phyloP scores from a whole-genome alignment of 1,140 invertebrate genomes.

The Aradophagus sp. region DNA sequence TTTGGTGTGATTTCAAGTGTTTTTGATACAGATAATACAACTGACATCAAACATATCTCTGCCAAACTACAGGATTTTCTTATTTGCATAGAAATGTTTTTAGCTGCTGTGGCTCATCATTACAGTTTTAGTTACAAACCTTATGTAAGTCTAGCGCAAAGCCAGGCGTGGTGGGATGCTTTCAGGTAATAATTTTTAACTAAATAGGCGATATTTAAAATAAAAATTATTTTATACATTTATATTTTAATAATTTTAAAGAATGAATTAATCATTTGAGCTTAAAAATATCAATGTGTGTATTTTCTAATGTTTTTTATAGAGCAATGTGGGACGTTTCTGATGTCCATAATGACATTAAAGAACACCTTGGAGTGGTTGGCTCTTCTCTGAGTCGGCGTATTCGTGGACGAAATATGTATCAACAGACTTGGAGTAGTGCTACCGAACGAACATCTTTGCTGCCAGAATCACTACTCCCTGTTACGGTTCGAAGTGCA shows the following conservation, averaged over 20 bases:
- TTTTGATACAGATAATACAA: slow-evolving; percentile 79
- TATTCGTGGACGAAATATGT: slow-evolving; percentile 82
- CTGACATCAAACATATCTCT: slow-evolving; percentile 82
- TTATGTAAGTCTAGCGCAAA: slow-evolving; percentile 78
- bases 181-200: slow-evolving; percentile 65
- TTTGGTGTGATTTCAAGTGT: slow-evolving; percentile 82
- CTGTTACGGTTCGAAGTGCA: slow-evolving; percentile 59
- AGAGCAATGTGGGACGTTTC: slow-evolving; percentile 95
- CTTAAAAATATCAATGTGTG: too few species aligned
- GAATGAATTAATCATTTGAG: too few species aligned
- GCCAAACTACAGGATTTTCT: slow-evolving; percentile 94
- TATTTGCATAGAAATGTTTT: slow-evolving; percentile 98
- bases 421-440: slow-evolving; percentile 80
- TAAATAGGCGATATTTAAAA: not conserved
- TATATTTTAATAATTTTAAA: too few species aligned
- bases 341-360: slow-evolving; percentile 92
- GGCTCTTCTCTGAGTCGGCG: slow-evolving; percentile 83
- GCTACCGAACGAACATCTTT: slow-evolving; percentile 71
- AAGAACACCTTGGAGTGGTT: slow-evolving; percentile 93
- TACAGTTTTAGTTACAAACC: slow-evolving; percentile 95
- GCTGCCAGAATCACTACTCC: slow-evolving; percentile 58
- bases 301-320: slow-evolving; percentile 65
- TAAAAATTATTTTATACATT: too few species aligned
- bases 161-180: slow-evolving; percentile 78
- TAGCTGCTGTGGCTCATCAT: slow-evolving; percentile 95